Percentiles rank a stretch among this genome's conserved stretches.
These are phyloP conservation scores for Callipepla squamata DNA, from an alignment of 2,113 vertebrate species.

Conservation along the genomic window DNA sequence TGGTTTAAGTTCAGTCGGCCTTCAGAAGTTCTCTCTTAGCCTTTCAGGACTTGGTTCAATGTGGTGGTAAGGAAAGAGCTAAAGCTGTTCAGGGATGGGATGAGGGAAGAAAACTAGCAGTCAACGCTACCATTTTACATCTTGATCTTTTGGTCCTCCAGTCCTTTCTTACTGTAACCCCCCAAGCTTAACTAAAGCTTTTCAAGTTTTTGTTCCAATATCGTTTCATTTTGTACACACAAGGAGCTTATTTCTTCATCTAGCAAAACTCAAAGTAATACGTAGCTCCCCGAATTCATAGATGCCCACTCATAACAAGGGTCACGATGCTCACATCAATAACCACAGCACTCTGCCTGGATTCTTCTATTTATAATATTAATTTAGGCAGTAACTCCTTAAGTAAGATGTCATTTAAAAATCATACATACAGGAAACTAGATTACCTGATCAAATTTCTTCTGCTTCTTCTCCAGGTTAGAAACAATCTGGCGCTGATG, in stretches of 20 bases:
- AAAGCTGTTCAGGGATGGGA: background rate
- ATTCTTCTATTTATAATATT: background rate
- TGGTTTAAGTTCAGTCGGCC: background rate
- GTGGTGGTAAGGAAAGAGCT: background rate
- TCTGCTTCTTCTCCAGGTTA: conserved; percentile 98
- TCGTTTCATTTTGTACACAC: background rate
- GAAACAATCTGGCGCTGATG: conserved; percentile 96
- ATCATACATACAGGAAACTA: background rate
- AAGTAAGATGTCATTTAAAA: background rate
- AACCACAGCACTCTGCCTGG: background rate
- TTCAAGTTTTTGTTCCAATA: background rate
- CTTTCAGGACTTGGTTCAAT: background rate
- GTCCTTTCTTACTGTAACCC: too few relatives aligned
- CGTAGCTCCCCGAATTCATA: background rate
- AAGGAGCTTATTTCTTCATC: background rate
- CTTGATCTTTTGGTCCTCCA: background rate
- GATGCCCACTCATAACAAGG: background rate
- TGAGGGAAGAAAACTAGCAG: background rate
- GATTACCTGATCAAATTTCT: conserved; percentile 96
- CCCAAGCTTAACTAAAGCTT: background rate
- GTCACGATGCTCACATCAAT: background rate
- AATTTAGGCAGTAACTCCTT: too few relatives aligned
- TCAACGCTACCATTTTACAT: too few relatives aligned
- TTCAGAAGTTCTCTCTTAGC: background rate
- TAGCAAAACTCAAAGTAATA: background rate